These are phyloP conservation scores for Odocoileus virginianus DNA, from an alignment of 2,113 vertebrate genomes.

Conservation along the genomic window DNA sequence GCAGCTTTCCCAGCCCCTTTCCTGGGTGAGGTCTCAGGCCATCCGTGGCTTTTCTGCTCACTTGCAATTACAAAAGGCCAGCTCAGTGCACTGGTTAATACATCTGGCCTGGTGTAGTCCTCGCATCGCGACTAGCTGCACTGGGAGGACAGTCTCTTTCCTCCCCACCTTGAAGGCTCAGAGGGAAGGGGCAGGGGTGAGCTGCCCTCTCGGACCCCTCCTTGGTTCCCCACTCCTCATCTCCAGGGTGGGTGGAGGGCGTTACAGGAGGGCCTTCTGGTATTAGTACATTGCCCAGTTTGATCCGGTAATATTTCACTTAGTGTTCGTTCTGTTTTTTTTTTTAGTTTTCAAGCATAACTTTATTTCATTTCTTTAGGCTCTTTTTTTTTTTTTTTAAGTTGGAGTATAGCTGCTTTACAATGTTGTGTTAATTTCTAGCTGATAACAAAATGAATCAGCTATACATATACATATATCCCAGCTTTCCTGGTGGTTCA, in stretches of 20 bases:
- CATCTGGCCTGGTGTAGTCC: neutral
- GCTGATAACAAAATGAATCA: neutral
- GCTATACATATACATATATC: accelerated
- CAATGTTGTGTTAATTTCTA: neutral
- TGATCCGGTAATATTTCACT: neutral
- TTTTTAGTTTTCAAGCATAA: neutral
- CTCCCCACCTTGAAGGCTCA: accelerated
- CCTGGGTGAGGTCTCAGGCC: neutral
- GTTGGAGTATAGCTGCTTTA: neutral
- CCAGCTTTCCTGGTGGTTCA: neutral
- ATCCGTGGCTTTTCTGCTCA: neutral
- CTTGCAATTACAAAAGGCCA: neutral
- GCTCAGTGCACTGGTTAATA: accelerated
- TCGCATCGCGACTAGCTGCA: accelerated
- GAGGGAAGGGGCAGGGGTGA: neutral
- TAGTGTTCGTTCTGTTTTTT: neutral
- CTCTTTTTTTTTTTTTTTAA: neutral
- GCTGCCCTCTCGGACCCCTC: neutral
- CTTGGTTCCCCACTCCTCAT: accelerated
- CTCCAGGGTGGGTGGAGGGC: neutral
- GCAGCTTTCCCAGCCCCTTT: neutral
- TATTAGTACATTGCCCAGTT: accelerated
- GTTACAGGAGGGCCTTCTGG: accelerated
- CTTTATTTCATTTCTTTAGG: neutral
- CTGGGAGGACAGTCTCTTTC: neutral